Evolutionary conservation across 2,113 vertebrate genomes (phyloP).

Genomic region (Ovibos moschatus): DNA sequence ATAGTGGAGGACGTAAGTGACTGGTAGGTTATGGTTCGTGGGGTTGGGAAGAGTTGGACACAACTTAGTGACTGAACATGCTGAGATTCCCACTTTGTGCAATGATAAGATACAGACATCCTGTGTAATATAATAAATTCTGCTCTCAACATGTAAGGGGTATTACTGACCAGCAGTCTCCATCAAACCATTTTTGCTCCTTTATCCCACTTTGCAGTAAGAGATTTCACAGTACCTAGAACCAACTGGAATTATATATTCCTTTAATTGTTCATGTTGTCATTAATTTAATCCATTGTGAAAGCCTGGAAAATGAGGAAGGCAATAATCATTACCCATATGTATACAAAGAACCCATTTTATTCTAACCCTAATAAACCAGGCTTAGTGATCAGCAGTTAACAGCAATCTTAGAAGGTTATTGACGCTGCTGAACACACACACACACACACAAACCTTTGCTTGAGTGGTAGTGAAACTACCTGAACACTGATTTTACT

Average conservation of each 20-base stretch:
- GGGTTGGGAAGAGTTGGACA: neutral
- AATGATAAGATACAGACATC: neutral
- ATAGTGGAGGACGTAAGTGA: neutral
- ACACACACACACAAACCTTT: rapidly evolving
- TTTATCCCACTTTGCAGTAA: neutral
- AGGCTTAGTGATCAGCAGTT: neutral
- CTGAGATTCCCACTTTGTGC: neutral
- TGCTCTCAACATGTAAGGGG: neutral
- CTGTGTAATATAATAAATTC: neutral
- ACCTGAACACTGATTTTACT: neutral
- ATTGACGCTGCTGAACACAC: neutral
- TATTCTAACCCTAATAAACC: neutral
- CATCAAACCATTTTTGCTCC: neutral
- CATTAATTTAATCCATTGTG: neutral
- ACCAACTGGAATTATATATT: neutral
- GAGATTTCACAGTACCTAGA: neutral
- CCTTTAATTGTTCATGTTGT: neutral
- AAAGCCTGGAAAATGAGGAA: neutral
- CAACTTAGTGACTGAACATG: neutral
- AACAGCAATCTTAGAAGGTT: neutral
- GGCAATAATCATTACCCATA: neutral
- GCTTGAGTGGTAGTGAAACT: neutral
- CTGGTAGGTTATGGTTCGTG: neutral
- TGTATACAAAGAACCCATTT: neutral
- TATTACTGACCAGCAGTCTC: neutral